Evolutionary conservation across 1,140 invertebrate genomes (phyloP).

Genomic region (Cydia pomonella): DNA sequence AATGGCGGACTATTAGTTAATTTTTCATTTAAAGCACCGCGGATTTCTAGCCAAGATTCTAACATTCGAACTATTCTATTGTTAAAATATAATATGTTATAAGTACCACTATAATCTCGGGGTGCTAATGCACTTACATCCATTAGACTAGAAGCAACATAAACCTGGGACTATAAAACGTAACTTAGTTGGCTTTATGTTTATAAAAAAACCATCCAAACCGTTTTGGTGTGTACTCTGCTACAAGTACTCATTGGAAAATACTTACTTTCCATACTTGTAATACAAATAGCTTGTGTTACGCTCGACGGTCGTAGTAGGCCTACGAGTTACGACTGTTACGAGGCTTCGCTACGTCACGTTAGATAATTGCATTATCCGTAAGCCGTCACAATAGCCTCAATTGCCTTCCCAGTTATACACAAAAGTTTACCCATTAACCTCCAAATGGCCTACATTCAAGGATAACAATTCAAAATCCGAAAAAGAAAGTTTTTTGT

Average conservation of each 20-base stretch:
- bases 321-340: background rate
- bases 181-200: too few species aligned
- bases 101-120: background rate
- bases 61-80: background rate
- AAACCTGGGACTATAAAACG: background rate
- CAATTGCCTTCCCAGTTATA: background rate
- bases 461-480: background rate
- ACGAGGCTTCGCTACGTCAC: conserved; percentile 30
- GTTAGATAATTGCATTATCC: conserved; percentile 27
- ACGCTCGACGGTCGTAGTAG: background rate
- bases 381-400: conserved; percentile 20
- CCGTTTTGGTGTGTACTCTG: too few species aligned
- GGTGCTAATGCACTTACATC: background rate
- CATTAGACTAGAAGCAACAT: background rate
- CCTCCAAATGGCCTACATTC: background rate
- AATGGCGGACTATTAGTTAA: too few species aligned
- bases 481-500: too few species aligned
- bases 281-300: background rate
- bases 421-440: conserved; percentile 14
- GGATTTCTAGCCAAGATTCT: background rate
- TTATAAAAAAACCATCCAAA: too few species aligned
- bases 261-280: background rate
- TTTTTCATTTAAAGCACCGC: background rate
- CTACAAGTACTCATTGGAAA: background rate
- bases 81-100: background rate